phyloP scores from a whole-genome alignment of 2,113 vertebrate genomes.

The Tyto alba region DNA sequence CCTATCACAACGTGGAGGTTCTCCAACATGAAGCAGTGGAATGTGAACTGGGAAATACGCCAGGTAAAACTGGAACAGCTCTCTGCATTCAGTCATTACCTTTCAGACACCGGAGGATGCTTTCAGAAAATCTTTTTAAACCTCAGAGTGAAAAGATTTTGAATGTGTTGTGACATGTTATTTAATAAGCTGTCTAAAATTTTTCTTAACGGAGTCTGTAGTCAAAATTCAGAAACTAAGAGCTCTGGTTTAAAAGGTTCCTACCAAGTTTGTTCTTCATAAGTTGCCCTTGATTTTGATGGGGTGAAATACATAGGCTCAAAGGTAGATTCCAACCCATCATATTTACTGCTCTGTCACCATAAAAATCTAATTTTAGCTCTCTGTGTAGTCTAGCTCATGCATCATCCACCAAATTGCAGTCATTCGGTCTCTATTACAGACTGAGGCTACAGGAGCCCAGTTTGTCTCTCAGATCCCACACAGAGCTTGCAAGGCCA shows the following conservation, averaged over 20 bases:
- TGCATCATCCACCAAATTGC: not conserved
- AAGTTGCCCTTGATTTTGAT: not conserved
- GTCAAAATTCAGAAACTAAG: not conserved
- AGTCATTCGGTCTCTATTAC: not conserved
- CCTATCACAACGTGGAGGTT: conserved; percentile 95
- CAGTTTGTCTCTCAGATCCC: not conserved
- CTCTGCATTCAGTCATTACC: not conserved
- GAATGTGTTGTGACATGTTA: not conserved
- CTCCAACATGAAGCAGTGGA: conserved; percentile 98
- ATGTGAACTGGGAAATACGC: conserved; percentile 98
- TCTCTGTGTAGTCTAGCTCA: not conserved
- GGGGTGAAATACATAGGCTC: not conserved
- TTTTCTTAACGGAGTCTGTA: not conserved
- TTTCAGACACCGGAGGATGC: not conserved
- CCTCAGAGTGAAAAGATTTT: not conserved
- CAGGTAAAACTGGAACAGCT: conserved; percentile 75
- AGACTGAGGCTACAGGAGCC: not conserved
- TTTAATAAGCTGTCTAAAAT: not conserved
- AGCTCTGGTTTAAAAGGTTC: not conserved
- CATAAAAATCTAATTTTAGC: not conserved
- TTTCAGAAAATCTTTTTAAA: not conserved
- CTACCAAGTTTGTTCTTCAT: not conserved
- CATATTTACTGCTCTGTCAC: not conserved
- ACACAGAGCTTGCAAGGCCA: not conserved
- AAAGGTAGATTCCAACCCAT: not conserved